phyloP scores from a whole-genome alignment of 2,113 vertebrate genomes.

The Crotalus helleri region DNA sequence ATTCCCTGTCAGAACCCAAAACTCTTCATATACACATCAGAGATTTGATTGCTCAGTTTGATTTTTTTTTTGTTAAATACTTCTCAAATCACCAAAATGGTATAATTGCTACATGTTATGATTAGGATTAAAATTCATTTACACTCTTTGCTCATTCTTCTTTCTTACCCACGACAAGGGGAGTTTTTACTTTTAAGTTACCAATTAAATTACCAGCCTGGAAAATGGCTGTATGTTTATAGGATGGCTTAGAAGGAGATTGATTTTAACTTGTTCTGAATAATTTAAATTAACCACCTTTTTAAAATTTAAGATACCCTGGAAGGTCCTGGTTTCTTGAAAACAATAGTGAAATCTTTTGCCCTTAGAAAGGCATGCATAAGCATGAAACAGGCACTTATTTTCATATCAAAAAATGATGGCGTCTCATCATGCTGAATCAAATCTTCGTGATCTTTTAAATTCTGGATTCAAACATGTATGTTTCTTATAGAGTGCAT shows the following conservation, averaged over 20 bases:
- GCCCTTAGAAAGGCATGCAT: neutral
- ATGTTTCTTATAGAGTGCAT: neutral
- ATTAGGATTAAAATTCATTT: neutral
- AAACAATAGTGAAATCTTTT: neutral
- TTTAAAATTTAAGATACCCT: neutral
- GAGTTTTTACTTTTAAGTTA: neutral
- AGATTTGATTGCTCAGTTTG: neutral
- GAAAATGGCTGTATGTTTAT: neutral
- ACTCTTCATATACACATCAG: neutral
- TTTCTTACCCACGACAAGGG: neutral
- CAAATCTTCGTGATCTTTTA: neutral
- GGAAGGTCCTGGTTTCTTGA: neutral
- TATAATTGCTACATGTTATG: neutral
- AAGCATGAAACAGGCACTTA: neutral
- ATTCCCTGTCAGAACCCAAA: neutral
- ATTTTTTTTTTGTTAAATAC: neutral
- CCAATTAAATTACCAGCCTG: neutral
- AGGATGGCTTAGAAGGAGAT: neutral
- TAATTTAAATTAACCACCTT: neutral
- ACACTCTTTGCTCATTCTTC: neutral
- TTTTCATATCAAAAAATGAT: neutral
- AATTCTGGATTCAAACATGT: neutral
- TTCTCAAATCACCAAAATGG: neutral
- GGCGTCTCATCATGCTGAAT: neutral
- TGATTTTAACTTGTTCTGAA: neutral